A percentile compares a stretch with the other conserved stretches of the same genome.
phyloP scores from a whole-genome alignment of 2,888 invertebrate species.

The Podotricha telesiphe region DNA sequence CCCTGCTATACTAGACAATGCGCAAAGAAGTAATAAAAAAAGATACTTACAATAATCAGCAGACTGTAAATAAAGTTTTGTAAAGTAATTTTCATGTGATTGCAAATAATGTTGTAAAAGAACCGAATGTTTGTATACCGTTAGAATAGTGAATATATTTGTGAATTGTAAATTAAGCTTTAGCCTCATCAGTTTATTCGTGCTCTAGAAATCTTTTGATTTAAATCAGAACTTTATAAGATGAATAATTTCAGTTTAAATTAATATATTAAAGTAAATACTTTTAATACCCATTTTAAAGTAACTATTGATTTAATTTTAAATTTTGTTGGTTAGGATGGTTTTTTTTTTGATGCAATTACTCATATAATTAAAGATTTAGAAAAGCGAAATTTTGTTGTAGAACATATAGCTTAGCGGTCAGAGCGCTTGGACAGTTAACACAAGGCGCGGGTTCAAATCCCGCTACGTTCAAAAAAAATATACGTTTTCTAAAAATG shows the following conservation, averaged over 20 bases:
- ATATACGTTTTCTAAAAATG: too few species aligned
- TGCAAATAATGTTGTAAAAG: slow-evolving; percentile 16
- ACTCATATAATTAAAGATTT: too few species aligned
- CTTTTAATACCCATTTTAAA: too few species aligned
- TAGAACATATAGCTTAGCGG: too few species aligned
- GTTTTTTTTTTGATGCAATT: too few species aligned
- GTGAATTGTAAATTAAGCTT: slow-evolving; percentile 35
- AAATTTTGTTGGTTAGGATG: too few species aligned
- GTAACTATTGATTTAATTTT: too few species aligned
- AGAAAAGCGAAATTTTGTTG: too few species aligned
- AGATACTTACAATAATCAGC: not conserved
- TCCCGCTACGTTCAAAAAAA: too few species aligned
- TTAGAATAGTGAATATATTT: slow-evolving; percentile 35
- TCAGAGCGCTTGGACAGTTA: too few species aligned
- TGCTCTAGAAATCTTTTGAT: slow-evolving; percentile 42
- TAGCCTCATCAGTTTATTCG: slow-evolving; percentile 34
- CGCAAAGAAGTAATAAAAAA: not conserved
- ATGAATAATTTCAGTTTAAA: not conserved
- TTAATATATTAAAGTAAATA: too few species aligned
- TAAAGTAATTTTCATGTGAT: slow-evolving; percentile 14
- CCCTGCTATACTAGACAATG: not conserved
- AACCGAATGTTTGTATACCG: slow-evolving; percentile 22
- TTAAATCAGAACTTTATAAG: not conserved
- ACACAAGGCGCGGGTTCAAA: too few species aligned
- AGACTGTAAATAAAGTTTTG: not conserved